Percentiles rank a stretch among this genome's conserved stretches.
These are phyloP conservation scores for Microcebus lehilahytsara DNA, from an alignment of 2,113 vertebrate species.

Conservation along the genomic window DNA sequence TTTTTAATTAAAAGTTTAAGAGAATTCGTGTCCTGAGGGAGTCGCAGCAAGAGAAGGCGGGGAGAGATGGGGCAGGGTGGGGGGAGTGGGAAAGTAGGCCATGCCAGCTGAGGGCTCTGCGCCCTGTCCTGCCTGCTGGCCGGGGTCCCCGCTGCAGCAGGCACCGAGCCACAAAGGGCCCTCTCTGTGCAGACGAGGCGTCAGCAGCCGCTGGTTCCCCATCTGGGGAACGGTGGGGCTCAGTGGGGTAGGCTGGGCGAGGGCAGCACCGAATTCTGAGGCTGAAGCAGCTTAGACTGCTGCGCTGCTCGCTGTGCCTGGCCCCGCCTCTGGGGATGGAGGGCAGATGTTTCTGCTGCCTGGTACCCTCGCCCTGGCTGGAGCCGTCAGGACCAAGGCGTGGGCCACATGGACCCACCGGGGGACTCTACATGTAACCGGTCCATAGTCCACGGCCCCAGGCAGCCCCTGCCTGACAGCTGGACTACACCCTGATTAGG, in stretches of 20 bases:
- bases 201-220: neutral
- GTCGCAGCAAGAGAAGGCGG: conserved; percentile 5
- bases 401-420: neutral
- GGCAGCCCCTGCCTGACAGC: neutral
- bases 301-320: neutral
- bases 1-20: conserved; percentile 78
- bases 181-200: neutral
- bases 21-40: conserved; percentile 68
- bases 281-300: neutral
- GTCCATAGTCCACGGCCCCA: neutral
- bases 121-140: neutral
- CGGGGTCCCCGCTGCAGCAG: accelerated
- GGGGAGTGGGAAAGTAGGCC: conserved; percentile 61
- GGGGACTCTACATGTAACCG: neutral
- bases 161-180: neutral
- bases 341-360: neutral
- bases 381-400: neutral
- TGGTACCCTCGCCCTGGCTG: neutral
- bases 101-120: neutral
- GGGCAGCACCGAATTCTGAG: neutral
- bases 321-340: neutral
- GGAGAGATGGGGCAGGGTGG: neutral
- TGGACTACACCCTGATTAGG: neutral
- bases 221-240: neutral
- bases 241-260: neutral